Evolutionary conservation across 1,140 invertebrate species (phyloP).

Genomic region (Helicoverpa armigera): DNA sequence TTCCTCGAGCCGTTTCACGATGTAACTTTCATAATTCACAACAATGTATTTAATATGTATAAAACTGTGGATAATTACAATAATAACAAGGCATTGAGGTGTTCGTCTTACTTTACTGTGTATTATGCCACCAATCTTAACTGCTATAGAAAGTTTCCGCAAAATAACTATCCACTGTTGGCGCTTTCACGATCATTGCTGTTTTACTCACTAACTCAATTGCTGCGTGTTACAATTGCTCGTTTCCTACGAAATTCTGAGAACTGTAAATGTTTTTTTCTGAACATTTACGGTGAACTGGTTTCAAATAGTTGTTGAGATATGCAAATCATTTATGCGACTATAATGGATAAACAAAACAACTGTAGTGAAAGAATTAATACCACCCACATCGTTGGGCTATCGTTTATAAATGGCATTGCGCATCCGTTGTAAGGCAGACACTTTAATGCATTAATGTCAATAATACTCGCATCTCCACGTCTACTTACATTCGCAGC

Average conservation of each 20-base stretch:
- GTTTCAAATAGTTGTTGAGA: constrained; percentile 2
- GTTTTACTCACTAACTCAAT: constrained; percentile 57
- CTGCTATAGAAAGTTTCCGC: constrained; percentile 59
- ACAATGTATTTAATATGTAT: neutral
- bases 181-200: constrained; percentile 58
- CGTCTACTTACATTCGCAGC: constrained; percentile 22
- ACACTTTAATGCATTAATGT: constrained; percentile 74
- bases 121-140: constrained; percentile 51
- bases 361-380: constrained; percentile 62
- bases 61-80: constrained; percentile 11
- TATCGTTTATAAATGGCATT: constrained; percentile 76
- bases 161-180: constrained; percentile 53
- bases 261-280: constrained; percentile 14
- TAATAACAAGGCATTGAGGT: constrained; percentile 25
- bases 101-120: constrained; percentile 47
- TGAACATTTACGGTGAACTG: neutral
- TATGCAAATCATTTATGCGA: constrained; percentile 5
- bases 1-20: neutral
- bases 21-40: constrained; percentile 19
- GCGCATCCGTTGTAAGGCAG: constrained; percentile 74
- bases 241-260: constrained; percentile 32
- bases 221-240: constrained; percentile 48
- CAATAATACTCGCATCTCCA: constrained; percentile 47
- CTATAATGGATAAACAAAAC: constrained; percentile 10
- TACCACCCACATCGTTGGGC: constrained; percentile 69